These are phyloP conservation scores for Caenorhabditis sulstoni DNA, from an alignment of 2,888 invertebrate species.

Conservation along the genomic window DNA sequence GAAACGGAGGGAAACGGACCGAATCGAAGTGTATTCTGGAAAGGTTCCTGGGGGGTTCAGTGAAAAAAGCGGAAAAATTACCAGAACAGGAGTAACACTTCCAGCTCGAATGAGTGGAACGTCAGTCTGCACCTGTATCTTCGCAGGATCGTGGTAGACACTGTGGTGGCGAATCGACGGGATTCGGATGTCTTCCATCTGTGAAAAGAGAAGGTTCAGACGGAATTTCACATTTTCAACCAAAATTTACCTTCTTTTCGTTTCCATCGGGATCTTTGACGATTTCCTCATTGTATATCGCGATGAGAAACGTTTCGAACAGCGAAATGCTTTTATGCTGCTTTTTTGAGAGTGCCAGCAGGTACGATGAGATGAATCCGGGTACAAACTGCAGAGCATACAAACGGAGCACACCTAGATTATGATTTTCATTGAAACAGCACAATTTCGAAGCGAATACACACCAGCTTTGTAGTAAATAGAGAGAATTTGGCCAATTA, in stretches of 20 bases:
- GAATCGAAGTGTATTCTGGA: conserved; percentile 85
- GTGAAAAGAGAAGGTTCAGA: no score
- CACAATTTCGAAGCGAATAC: not conserved
- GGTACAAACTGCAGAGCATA: conserved; percentile 78
- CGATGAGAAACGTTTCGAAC: conserved; percentile 78
- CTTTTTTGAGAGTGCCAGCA: conserved; percentile 71
- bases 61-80: conserved; percentile 7
- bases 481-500: conserved; percentile 77
- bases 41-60: not conserved
- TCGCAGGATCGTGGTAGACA: conserved; percentile 92
- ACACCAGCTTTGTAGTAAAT: conserved; percentile 77
- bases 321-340: conserved; percentile 73
- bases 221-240: no score
- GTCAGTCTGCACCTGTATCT: conserved; percentile 84
- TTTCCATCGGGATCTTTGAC: conserved; percentile 70
- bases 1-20: conserved; percentile 93
- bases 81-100: conserved; percentile 61
- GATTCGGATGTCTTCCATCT: conserved; percentile 88
- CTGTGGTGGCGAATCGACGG: conserved; percentile 93
- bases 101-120: conserved; percentile 53
- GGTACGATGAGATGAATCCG: conserved; percentile 71
- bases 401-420: conserved; percentile 73
- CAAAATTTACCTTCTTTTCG: conserved; percentile 68
- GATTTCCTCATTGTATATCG: conserved; percentile 80
- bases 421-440: not conserved